Evolutionary conservation across 2,797 vertebrate species (phyloP), one percentile per base, ranked within the genome.

Genomic region (Enteromius anoplus): DNA sequence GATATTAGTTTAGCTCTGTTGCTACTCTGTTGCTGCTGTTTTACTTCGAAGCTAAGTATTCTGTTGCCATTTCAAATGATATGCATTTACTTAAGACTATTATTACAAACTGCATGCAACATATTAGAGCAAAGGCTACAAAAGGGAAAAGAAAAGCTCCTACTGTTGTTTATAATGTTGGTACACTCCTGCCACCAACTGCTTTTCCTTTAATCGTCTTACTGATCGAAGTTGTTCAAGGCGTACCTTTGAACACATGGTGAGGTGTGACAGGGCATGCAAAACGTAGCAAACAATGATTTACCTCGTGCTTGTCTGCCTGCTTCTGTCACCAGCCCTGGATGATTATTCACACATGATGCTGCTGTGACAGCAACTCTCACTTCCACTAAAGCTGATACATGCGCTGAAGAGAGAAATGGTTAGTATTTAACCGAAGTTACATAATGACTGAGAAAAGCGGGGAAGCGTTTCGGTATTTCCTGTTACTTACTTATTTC

Each of bases 171-270:
- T 90, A 86, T 89, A 87, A 75, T 70, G 42, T 21, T 55, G 40
- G 70, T 76, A 70, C 47, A 21, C 64, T 75, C 58, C 26, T 40
- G 49, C 32, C 64, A 58, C 83, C 32, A 2, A 73, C 78, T 87
- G 85, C 88, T 86, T 71, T 88, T 75, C 78, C 85, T 86, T 78
- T 83, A 77, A 66, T 81, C 73, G 14, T 88, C 40, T 73, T 87
- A 84, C 81, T 82, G 60, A 68, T 85, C 88, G 81, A 55, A 86
- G 32, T 42, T 51, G 34, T n/a, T 49, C 21, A 49, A 84, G 29
- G 0, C 23, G 81, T 69, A 91, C 87, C 91, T 93, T 91, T 91
- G 86, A 89, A 87, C 90, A 72, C 34, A 14, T 1, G 79, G 9
- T 2, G 5, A 84, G 64, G 64, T 65, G 62, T 34, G 40, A 62